These are phyloP conservation scores for Lepeophtheirus nordmannii DNA, from an alignment of 2,888 invertebrate genomes.

Conservation along the genomic window DNA sequence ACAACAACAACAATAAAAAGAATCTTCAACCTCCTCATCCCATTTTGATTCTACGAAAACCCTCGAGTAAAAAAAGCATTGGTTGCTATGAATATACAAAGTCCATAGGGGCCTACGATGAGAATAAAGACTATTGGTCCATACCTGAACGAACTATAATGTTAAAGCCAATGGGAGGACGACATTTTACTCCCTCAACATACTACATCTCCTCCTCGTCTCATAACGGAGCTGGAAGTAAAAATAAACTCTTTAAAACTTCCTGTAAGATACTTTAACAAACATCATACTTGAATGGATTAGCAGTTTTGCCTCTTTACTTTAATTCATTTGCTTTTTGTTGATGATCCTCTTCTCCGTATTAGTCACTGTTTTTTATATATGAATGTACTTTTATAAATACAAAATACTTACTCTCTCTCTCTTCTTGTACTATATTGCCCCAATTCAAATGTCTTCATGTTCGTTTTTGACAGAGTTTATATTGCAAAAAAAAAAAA, in stretches of 20 bases:
- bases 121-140: constrained; percentile 2
- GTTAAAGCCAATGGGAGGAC: background rate
- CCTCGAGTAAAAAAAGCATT: background rate
- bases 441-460: no score
- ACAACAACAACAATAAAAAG: background rate
- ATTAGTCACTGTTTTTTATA: no score
- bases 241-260: constrained; percentile 2
- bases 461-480: no score
- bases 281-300: no score
- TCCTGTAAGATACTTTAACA: background rate
- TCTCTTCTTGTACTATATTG: no score
- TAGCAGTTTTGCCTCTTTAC: no score
- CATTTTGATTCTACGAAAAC: background rate
- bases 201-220: background rate
- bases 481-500: no score
- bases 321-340: no score
- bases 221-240: background rate
- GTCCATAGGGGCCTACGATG: background rate
- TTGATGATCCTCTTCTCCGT: no score
- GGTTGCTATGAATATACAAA: background rate
- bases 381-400: no score
- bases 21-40: background rate
- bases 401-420: no score
- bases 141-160: background rate
- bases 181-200: background rate